Conservation (phyloP, 1,140 invertebrate species). For the Berghia stephanieae region DNA sequence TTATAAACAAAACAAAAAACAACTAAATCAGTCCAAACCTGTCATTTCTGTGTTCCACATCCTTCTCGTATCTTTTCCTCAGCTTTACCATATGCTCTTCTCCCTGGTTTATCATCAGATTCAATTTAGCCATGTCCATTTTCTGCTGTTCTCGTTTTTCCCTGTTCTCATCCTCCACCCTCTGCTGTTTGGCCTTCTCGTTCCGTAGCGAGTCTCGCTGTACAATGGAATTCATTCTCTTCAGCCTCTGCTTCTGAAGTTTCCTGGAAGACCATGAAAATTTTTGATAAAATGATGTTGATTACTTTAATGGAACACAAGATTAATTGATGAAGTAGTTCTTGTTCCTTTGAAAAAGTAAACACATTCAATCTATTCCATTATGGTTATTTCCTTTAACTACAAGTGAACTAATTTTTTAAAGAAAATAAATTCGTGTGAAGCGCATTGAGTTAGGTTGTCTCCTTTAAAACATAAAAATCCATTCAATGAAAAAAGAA, state of each 20-base stretch:
- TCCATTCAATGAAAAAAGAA: too few species aligned
- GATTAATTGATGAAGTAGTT: not conserved
- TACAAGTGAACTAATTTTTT: too few species aligned
- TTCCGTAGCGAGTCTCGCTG: slow-evolving; percentile 63
- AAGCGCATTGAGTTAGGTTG: too few species aligned
- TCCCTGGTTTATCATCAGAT: slow-evolving; percentile 66
- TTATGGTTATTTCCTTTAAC: not conserved
- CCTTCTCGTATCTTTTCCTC: slow-evolving; percentile 62
- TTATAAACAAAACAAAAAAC: too few species aligned
- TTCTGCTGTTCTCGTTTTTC: slow-evolving; percentile 65
- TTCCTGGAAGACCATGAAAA: slow-evolving; percentile 44
- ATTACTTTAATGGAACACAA: not conserved
- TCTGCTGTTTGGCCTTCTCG: slow-evolving; percentile 64
- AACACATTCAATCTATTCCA: not conserved
- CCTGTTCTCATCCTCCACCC: slow-evolving; percentile 61
- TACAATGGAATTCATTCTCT: slow-evolving; percentile 62
- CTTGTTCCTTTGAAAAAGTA: not conserved
- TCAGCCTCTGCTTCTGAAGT: slow-evolving; percentile 62
- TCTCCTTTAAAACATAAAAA: too few species aligned
- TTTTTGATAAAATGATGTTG: not conserved
- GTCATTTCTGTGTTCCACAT: slow-evolving; percentile 63
- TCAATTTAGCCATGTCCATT: slow-evolving; percentile 66
- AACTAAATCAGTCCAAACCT: too few species aligned
- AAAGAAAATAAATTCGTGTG: too few species aligned
- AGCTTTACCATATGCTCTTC: slow-evolving; percentile 66